Base-by-base conservation (phyloP, 2,113 vertebrate genomes). In the Lipotes vexillifer region DNA sequence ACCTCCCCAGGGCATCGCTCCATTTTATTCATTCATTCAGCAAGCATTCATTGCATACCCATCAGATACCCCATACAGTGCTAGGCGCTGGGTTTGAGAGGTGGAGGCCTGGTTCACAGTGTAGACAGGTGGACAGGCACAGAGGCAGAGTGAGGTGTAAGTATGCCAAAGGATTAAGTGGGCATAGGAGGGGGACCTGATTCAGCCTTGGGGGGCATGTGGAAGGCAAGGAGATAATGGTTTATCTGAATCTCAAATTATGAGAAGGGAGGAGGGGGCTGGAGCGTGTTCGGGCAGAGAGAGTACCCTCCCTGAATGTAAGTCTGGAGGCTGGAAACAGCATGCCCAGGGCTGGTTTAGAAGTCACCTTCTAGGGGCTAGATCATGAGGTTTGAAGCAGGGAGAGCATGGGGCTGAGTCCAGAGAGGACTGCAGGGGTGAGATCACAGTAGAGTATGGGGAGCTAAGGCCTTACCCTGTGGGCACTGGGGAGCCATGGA, bases 21-120 rank as follows among this genome's bases (percentile, higher is more conserved):
- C n/a, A 27, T 57, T 68, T 38, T 52, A 49, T 84, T 63, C 68
- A 66, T 74, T 81, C 20, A 77, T 36, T 93, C 74, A 69, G 46
- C 38, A 63, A 55, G 66, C 23, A 55, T 36, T 77, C 74, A 8
- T 5, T 65, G 72, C 90, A 12, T 1, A 20, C 3, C 61, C 20
- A 12, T 17, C 31, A 57, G n/a, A 29, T 21, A 49, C n/a, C 18
- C 20, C 0, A 0, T 20, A 41, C 5, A 49, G 52, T 7, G 14
- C 5, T 8, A 8, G 41, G 68, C 5, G 9, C 36, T 59, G 49
- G 77, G 52, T 81, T 33, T 44, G 36, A 18, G 49, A 55, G 29
- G 20, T 59, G 27, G 38, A 78, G 31, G 41, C 9, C 23, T 3
- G 17, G 46, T 18, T 29, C 36, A 9, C 0, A 0, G 5, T 10